Percentiles rank a stretch among this genome's conserved stretches.
Evolutionary conservation across 2,888 invertebrate genomes (phyloP).

Genomic region (Trachelus troglodyta): DNA sequence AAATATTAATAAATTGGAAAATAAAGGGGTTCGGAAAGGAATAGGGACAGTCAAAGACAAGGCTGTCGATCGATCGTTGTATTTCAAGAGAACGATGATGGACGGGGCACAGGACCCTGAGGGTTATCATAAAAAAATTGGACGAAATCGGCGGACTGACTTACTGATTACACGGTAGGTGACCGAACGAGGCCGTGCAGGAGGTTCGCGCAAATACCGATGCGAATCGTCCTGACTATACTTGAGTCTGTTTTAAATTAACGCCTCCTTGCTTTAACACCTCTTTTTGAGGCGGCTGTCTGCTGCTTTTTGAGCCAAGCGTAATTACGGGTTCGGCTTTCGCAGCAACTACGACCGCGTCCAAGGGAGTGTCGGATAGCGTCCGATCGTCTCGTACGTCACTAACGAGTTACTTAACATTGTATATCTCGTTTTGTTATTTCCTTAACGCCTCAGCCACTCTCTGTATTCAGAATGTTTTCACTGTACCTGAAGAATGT

Average conservation of each 20-base stretch:
- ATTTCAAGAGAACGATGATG: constrained; percentile 34
- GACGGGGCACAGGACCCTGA: constrained; percentile 30
- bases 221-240: constrained; percentile 32
- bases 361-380: not conserved
- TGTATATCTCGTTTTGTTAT: not conserved
- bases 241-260: constrained; percentile 61
- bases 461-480: not conserved
- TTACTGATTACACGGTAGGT: constrained; percentile 53
- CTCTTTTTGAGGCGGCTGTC: constrained; percentile 47
- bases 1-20: not conserved
- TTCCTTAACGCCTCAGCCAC: not conserved
- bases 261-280: constrained; percentile 60
- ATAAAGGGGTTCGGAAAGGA: not conserved
- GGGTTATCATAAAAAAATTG: constrained; percentile 43
- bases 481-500: not conserved
- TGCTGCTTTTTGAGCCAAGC: not conserved
- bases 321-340: constrained; percentile 2
- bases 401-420: not conserved
- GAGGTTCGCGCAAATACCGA: constrained; percentile 17
- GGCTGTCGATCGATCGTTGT: constrained; percentile 21
- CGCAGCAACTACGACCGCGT: not conserved
- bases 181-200: not conserved
- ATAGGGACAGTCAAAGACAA: not conserved
- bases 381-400: not conserved
- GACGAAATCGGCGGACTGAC: constrained; percentile 39